Base-by-base conservation (phyloP, 2,888 invertebrate species). In the Lobophora halterata region DNA sequence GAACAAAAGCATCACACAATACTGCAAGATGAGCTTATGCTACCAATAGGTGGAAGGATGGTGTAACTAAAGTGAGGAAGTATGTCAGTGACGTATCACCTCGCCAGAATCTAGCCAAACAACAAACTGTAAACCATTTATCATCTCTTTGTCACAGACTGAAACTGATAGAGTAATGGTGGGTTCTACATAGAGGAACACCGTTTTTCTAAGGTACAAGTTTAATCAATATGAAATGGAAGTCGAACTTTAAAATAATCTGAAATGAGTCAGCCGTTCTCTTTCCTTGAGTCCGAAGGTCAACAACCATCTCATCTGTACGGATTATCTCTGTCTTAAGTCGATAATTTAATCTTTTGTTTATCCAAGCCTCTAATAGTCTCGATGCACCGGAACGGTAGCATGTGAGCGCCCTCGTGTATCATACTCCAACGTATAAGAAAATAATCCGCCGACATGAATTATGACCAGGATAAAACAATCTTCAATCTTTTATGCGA, bases 341-440 rank as follows among this genome's bases (percentile, higher is more conserved):
- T 73, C 78, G 79, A 79, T 81, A 79, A 82, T 80, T 82, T 85
- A 82, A 85, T 83, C 83, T 76, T 79, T 78, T 85, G 83, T 85
- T 83, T 85, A 83, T 80, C 73, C 79, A 80, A 79, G 79, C 75
- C 69, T 78, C 77, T 83, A 81, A 85, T 82, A 81, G 81, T 75
- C 72, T 59, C 66, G 68, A 52, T 73, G 79, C 74, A 72, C 70
- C 74, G 74, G 69, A 74, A 70, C 79, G 55, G 54, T 53, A 63
- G 62, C 78, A 71, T 71, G 66, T 65, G 69, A 70, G 62, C 73
- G 60, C 73, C 67, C 64, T 63, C 74, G 75, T 85, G 81, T 82
- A 85, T 85, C 85, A 85, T 82, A 79, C 65, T 60, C 53, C 47
- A 53, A 46, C 74, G 68, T 65, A 71, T 77, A 80, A 79, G 78